Conservation (phyloP, 2,888 invertebrate species). For the Muschampia plurimacula region DNA sequence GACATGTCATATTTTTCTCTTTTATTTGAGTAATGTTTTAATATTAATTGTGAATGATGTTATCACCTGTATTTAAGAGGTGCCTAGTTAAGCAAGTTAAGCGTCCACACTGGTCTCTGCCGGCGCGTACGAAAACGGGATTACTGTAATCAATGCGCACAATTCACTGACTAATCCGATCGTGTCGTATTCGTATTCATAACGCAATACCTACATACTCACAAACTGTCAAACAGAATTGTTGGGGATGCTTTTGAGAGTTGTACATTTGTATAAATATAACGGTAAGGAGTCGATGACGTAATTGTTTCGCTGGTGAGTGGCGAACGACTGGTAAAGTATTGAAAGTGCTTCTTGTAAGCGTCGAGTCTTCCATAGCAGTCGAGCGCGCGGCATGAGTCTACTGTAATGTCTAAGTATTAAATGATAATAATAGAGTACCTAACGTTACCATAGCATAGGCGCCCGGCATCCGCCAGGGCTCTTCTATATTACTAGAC, state of each 20-base stretch:
- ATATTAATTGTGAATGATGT: too few species aligned
- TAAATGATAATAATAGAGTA: constrained; percentile 83
- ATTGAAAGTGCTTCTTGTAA: constrained; percentile 83
- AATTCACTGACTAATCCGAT: constrained; percentile 46
- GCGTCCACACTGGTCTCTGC: constrained; percentile 8
- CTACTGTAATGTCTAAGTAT: constrained; percentile 82
- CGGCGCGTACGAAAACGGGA: constrained; percentile 36
- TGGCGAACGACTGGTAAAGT: constrained; percentile 79
- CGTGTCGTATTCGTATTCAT: constrained; percentile 46
- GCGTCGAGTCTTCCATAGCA: constrained; percentile 85
- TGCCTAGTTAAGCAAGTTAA: not conserved
- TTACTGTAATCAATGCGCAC: constrained; percentile 59
- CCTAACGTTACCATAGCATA: constrained; percentile 78
- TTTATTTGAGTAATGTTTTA: too few species aligned
- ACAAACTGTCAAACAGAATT: constrained; percentile 55
- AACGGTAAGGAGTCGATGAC: constrained; percentile 79
- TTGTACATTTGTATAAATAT: constrained; percentile 82
- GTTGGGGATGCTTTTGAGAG: constrained; percentile 76
- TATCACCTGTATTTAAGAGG: not conserved
- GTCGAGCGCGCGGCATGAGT: constrained; percentile 75
- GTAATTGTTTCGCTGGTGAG: constrained; percentile 67
- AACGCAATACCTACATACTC: constrained; percentile 63
- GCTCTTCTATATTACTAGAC: constrained; percentile 72
- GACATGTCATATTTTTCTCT: too few species aligned
- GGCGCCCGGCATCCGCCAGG: constrained; percentile 63